A percentile compares a stretch with the other conserved stretches of the same genome.
Evolutionary conservation across 2,797 vertebrate genomes (phyloP).

Genomic region (Streptopelia turtur): DNA sequence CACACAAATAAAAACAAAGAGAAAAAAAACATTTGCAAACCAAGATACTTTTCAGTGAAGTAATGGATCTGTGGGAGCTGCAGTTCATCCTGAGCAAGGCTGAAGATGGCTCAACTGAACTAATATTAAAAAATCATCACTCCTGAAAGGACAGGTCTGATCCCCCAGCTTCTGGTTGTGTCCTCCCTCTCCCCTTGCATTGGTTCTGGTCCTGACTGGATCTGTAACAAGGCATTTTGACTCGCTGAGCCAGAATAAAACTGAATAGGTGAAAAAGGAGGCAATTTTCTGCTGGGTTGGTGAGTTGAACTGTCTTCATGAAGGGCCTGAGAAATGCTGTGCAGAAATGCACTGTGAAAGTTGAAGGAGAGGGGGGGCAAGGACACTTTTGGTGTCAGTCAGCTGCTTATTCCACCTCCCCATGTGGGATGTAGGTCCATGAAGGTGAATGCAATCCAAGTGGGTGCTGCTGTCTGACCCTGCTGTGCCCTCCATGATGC

Average conservation of each 20-base stretch:
- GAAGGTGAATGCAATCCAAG: neutral
- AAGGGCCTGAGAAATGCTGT: neutral
- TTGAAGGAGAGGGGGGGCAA: neutral
- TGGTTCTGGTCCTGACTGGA: neutral
- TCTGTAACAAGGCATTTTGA: neutral
- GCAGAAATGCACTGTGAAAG: neutral
- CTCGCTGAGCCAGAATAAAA: neutral
- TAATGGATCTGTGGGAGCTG: neutral
- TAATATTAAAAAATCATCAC: neutral
- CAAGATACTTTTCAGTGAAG: neutral
- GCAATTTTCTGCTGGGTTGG: neutral
- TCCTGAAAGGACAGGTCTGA: neutral
- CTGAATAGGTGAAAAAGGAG: neutral
- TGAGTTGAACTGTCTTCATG: neutral
- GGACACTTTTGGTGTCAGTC: neutral
- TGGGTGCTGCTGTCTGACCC: neutral
- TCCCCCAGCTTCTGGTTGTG: neutral
- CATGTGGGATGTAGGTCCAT: neutral
- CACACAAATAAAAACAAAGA: neutral
- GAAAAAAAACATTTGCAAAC: neutral
- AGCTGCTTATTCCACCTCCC: neutral
- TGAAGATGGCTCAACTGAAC: neutral
- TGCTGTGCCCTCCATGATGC: rapidly evolving
- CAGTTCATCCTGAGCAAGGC: neutral
- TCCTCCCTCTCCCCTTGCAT: neutral